phyloP scores from a whole-genome alignment of 2,113 vertebrate species.

The Chrysemys picta region DNA sequence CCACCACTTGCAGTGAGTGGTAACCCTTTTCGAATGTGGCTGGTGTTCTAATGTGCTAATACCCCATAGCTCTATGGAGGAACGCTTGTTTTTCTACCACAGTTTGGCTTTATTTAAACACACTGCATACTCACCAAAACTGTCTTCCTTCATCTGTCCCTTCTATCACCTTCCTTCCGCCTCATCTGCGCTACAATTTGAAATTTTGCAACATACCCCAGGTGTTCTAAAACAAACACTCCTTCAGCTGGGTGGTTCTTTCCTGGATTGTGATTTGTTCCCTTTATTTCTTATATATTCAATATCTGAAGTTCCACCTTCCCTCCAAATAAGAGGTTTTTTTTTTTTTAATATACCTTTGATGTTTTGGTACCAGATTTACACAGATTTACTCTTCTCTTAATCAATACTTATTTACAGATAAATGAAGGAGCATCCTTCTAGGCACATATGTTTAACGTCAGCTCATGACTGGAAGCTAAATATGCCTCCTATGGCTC shows the following conservation, averaged over 20 bases:
- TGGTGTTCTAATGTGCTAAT: not conserved
- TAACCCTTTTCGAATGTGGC: rapidly evolving
- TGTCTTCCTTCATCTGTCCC: not conserved
- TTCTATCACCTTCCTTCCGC: not conserved
- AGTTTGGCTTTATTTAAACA: not conserved
- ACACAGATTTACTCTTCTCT: constrained; percentile 4
- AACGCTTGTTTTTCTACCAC: not conserved
- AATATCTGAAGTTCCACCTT: not conserved
- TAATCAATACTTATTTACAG: constrained; percentile 43
- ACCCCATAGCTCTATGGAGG: rapidly evolving
- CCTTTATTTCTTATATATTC: not conserved
- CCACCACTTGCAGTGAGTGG: not conserved
- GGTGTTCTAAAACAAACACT: not conserved
- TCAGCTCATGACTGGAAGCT: constrained; percentile 55
- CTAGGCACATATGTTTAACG: constrained; percentile 48
- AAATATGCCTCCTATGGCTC: constrained; percentile 54
- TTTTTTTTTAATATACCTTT: not conserved
- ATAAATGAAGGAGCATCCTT: constrained; percentile 5
- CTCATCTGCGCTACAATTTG: rapidly evolving
- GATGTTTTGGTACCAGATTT: constrained; percentile 17
- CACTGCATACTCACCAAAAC: not conserved
- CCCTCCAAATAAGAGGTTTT: constrained; percentile 5
- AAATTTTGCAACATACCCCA: not conserved
- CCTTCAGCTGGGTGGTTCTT: constrained; percentile 14
- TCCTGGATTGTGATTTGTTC: not conserved